Evolutionary conservation across 2,797 vertebrate species (phyloP), one percentile per base, ranked within the genome.

Genomic region (Diglossa cyanea): DNA sequence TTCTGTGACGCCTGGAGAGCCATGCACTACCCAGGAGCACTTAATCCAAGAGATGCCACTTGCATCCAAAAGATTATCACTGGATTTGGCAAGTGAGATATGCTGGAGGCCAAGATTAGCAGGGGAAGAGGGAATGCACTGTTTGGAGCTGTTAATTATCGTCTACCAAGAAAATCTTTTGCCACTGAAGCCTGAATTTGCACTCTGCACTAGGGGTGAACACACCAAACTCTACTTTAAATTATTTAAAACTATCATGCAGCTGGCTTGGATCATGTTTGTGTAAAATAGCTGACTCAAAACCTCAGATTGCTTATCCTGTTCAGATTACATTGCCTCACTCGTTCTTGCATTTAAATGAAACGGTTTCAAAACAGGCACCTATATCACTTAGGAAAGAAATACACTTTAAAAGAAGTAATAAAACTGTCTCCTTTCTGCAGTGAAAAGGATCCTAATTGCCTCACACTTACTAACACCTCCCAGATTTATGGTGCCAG

Each of bases 401-500:
- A 77, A 60, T 5, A 80, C 87, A 83, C 66, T 91, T 96, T 73
- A 83, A 93, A 79, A 86, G 66, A 14, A 90, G 76, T 9, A 65
- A 92, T 96, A 94, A 94, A 97, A 85, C 80, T 77, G 80, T 77
- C 81, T 79, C 62, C 79, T 88, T 81, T 80, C 80, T 61, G 35
- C 73, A 72, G 13, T 61, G 75, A 71, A 96, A 96, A 95, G 61
- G 66, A 63, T 75, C 55, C 60, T 61, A 75, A 94, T 93, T 95
- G 91, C 92, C 90, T 91, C 10, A 54, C 0, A 0, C 63, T 92
- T 84, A 93, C 87, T 60, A 91, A 85, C 90, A 89, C 92, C 89
- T 92, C 83, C 50, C 83, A 79, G 90, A 91, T 94, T 94, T 91
- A 95, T 57, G 71, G 86, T 93, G 68, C 87, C 90, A 77, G 90